A percentile compares a stretch with the other conserved stretches of the same genome.
Evolutionary conservation across 2,888 invertebrate genomes (phyloP).

Genomic region (Rotaria magnacalcarata): DNA sequence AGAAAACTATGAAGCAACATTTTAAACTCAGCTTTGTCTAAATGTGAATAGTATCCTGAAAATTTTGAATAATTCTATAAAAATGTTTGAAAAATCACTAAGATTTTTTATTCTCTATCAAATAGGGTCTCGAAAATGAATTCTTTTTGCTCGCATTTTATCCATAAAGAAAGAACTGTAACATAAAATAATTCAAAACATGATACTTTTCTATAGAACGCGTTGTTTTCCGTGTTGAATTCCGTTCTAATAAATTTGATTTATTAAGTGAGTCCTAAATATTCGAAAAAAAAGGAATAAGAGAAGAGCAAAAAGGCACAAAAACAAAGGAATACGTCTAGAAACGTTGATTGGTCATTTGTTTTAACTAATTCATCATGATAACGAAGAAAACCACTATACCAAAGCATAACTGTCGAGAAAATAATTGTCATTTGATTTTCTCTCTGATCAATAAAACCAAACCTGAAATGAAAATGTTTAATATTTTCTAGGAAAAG

Average conservation of each 20-base stretch:
- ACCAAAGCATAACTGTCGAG: neutral
- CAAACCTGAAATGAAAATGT: neutral
- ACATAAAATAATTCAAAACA: too few species aligned
- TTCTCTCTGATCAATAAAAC: neutral
- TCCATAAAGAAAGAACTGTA: too few species aligned
- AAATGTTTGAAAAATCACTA: too few species aligned
- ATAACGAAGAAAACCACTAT: constrained; percentile 7
- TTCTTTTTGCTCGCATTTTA: too few species aligned
- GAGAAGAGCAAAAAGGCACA: neutral
- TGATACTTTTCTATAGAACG: too few species aligned
- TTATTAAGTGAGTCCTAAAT: neutral
- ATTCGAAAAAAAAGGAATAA: neutral
- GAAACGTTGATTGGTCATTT: neutral
- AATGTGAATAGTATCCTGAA: too few species aligned
- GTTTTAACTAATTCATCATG: neutral
- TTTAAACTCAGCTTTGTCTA: too few species aligned
- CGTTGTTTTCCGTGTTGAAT: too few species aligned
- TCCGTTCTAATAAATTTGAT: neutral
- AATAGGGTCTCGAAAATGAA: too few species aligned
- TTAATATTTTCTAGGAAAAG: neutral
- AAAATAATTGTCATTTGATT: neutral
- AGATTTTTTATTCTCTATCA: too few species aligned
- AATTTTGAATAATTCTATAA: too few species aligned
- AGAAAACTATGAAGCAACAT: too few species aligned
- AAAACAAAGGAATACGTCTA: neutral